A percentile compares a stretch with the other conserved stretches of the same genome.
These are phyloP conservation scores for Peromyscus attwateri DNA, from an alignment of 2,797 vertebrate genomes.

Conservation along the genomic window DNA sequence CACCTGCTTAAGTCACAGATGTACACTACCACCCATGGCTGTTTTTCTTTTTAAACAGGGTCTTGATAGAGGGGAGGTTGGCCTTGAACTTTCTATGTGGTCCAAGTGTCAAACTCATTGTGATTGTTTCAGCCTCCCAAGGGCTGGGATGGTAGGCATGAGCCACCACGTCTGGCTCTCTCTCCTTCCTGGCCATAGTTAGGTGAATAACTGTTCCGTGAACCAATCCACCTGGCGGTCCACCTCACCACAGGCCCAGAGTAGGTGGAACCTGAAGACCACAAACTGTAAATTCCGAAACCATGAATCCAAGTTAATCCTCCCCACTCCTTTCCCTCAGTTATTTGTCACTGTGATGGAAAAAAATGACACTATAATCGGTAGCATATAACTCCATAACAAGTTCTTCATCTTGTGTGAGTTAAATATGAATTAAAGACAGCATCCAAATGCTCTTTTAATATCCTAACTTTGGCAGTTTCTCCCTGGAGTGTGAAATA, in stretches of 20 bases:
- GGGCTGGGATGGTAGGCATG: not conserved
- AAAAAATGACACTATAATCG: not conserved
- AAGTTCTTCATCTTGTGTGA: not conserved
- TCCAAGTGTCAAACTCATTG: not conserved
- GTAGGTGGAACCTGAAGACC: too few relatives aligned
- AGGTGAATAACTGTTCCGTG: not conserved
- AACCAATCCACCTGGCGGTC: not conserved
- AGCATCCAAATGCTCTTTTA: not conserved
- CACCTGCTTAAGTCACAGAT: not conserved
- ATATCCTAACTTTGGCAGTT: not conserved
- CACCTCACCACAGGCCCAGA: not conserved
- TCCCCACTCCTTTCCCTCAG: not conserved
- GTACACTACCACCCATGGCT: not conserved
- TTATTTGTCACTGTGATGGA: not conserved
- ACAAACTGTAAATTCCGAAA: not conserved
- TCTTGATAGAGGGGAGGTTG: not conserved
- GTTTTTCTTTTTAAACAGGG: not conserved
- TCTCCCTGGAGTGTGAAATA: not conserved
- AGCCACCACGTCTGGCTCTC: not conserved
- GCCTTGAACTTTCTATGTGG: not conserved
- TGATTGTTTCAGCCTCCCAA: not conserved
- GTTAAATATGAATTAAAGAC: not conserved
- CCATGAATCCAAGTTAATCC: not conserved
- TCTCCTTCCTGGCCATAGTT: not conserved
- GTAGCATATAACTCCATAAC: not conserved